Evolutionary conservation across 2,797 vertebrate genomes (phyloP).

Genomic region (Gallinago stenura): DNA sequence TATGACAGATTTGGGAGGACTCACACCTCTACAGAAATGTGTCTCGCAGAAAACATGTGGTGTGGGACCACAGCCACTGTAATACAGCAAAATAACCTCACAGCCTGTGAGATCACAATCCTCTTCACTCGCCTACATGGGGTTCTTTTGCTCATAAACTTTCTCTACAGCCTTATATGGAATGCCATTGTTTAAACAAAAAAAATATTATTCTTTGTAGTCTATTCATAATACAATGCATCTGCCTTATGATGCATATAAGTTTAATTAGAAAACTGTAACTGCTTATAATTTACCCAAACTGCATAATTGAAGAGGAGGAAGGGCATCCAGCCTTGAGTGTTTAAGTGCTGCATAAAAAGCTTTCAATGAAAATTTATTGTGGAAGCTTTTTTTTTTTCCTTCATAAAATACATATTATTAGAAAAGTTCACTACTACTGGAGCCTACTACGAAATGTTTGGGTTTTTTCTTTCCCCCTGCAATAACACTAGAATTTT

Average conservation of each 20-base stretch:
- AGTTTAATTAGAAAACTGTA: constrained; percentile 70
- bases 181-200: constrained; percentile 61
- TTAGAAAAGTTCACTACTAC: not conserved
- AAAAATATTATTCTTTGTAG: constrained; percentile 60
- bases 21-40: not conserved
- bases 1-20: not conserved
- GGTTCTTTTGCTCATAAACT: not conserved
- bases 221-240: constrained; percentile 54
- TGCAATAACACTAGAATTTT: not conserved
- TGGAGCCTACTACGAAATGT: not conserved
- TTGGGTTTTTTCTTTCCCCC: accelerated
- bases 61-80: accelerated
- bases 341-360: constrained; percentile 50
- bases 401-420: not conserved
- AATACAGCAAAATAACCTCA: not conserved
- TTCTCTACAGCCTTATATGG: constrained; percentile 19
- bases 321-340: constrained; percentile 29
- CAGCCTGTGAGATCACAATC: not conserved
- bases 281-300: constrained; percentile 61
- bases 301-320: constrained; percentile 48
- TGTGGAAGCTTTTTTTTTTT: not conserved
- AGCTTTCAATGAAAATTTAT: constrained; percentile 56
- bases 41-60: not conserved
- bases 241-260: constrained; percentile 50
- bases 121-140: not conserved